These are phyloP conservation scores for Alectura lathami DNA, from an alignment of 2,113 vertebrate species.

Conservation along the genomic window DNA sequence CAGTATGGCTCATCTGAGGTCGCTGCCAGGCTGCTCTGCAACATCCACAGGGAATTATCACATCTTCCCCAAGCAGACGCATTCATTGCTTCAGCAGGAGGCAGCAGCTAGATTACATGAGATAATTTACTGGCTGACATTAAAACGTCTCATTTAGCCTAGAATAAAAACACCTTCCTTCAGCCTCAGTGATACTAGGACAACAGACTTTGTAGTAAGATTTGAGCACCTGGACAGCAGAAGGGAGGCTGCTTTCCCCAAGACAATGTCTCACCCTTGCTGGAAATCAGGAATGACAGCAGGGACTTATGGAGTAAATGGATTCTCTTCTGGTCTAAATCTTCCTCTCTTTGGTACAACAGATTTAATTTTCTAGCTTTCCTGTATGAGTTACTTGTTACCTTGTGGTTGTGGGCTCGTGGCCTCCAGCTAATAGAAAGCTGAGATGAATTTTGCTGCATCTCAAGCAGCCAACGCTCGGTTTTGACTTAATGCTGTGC, in stretches of 20 bases:
- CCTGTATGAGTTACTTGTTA: not conserved
- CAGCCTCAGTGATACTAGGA: not conserved
- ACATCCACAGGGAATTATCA: not conserved
- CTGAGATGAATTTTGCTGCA: not conserved
- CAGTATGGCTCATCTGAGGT: accelerated
- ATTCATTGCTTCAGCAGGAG: conserved; percentile 22
- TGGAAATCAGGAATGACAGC: not conserved
- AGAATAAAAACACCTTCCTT: conserved; percentile 31
- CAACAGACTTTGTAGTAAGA: not conserved
- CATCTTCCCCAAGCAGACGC: not conserved
- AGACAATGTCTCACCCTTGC: not conserved
- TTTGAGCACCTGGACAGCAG: not conserved
- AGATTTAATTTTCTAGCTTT: not conserved
- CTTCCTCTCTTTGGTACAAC: not conserved
- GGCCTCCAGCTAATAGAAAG: not conserved
- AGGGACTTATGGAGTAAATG: not conserved
- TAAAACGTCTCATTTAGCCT: conserved; percentile 19
- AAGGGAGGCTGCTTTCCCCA: not conserved
- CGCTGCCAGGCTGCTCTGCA: not conserved
- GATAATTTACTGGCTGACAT: conserved; percentile 43
- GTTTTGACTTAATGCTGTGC: not conserved
- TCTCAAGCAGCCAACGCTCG: conserved; percentile 14
- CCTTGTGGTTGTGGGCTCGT: not conserved
- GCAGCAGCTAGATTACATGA: not conserved
- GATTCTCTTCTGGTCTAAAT: not conserved